These are phyloP conservation scores for Drosophila tristis DNA, from an alignment of 1,140 invertebrate species.

Conservation along the genomic window DNA sequence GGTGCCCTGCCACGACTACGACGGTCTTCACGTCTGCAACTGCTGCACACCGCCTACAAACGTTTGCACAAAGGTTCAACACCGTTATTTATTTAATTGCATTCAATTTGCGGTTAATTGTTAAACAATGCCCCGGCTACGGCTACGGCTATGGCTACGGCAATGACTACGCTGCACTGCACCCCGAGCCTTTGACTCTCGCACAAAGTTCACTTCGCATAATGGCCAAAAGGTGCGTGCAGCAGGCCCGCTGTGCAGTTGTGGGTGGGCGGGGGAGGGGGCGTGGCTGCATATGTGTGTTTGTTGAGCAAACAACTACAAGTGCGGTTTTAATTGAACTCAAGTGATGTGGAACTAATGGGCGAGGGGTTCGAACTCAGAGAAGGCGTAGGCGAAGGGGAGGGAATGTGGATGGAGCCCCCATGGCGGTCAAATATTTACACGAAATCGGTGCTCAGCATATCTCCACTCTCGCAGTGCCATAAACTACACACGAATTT, in stretches of 20 bases:
- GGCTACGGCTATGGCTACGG: too few relatives aligned
- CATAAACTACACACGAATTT: slow-evolving; percentile 16
- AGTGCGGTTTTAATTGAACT: slow-evolving; percentile 82
- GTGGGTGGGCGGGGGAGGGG: neutral
- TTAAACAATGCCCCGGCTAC: slow-evolving; percentile 67
- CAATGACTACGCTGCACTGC: neutral
- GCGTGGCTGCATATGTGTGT: slow-evolving; percentile 50
- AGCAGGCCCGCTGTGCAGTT: neutral
- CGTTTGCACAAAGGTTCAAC: slow-evolving; percentile 78
- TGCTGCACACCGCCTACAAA: slow-evolving; percentile 59
- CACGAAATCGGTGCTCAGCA: slow-evolving; percentile 18
- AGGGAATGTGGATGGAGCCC: neutral
- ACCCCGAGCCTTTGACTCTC: slow-evolving; percentile 10
- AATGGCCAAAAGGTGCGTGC: slow-evolving; percentile 12
- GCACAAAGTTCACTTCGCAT: slow-evolving; percentile 37
- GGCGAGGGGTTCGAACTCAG: slow-evolving; percentile 12
- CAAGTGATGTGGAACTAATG: slow-evolving; percentile 69
- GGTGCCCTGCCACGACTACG: neutral
- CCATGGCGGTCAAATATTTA: slow-evolving; percentile 62
- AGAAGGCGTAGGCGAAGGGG: neutral
- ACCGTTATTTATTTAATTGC: slow-evolving; percentile 82
- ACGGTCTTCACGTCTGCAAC: slow-evolving; percentile 35
- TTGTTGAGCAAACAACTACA: slow-evolving; percentile 74
- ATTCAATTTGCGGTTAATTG: slow-evolving; percentile 82
- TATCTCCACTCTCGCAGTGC: slow-evolving; percentile 3